Evolutionary conservation across 2,888 invertebrate genomes (phyloP).

Genomic region (Leucophora obtusa): DNA sequence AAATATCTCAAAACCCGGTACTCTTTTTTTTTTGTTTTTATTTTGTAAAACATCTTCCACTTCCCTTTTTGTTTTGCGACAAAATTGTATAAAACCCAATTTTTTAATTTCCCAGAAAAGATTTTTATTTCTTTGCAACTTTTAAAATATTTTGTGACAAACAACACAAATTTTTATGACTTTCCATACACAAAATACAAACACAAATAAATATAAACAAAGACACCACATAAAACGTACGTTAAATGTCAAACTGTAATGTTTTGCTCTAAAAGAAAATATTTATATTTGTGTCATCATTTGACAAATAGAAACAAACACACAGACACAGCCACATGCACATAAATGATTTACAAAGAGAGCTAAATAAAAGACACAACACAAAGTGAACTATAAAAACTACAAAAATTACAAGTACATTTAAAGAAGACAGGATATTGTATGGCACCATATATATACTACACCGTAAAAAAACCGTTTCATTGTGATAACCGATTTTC

Average conservation of each 20-base stretch:
- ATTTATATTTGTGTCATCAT: conserved; percentile 24
- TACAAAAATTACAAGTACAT: neutral
- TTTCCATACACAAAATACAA: neutral
- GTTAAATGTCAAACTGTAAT: neutral
- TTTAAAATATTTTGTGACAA: neutral
- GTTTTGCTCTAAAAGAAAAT: neutral
- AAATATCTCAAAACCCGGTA: too few species aligned
- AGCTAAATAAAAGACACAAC: neutral
- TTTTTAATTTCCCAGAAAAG: neutral
- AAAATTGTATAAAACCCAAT: neutral
- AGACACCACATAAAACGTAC: neutral
- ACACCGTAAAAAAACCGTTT: too few species aligned
- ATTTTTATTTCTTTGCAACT: neutral
- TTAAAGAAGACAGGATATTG: neutral
- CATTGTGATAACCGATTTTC: too few species aligned
- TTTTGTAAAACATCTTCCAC: too few species aligned
- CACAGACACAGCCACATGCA: neutral
- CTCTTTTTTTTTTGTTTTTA: too few species aligned
- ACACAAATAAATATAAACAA: neutral
- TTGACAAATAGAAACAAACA: conserved; percentile 1
- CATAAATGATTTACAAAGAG: neutral
- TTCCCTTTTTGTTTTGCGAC: too few species aligned
- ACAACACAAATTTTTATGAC: neutral
- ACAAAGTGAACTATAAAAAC: neutral
- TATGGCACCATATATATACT: neutral